A percentile compares a stretch with the other conserved stretches of the same genome.
Conservation (phyloP, 2,113 vertebrate species). For the Periophthalmus modestus region DNA sequence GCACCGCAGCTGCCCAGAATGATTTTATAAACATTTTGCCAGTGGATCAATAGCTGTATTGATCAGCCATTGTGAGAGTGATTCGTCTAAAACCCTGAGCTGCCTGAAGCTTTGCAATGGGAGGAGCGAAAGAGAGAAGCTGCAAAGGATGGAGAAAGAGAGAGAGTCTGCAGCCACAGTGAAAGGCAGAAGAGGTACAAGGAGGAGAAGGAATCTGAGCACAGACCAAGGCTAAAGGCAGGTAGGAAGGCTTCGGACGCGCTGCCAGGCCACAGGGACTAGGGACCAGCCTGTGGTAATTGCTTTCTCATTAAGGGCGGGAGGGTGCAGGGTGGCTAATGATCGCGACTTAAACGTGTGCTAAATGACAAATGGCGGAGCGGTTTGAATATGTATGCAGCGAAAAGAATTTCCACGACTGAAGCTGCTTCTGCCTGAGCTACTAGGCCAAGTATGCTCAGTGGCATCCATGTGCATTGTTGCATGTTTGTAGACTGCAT, state of each 20-base stretch:
- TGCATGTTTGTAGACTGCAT: conserved; percentile 53
- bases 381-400: conserved; percentile 45
- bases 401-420: conserved; percentile 50
- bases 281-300: conserved; percentile 71
- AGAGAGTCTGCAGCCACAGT: conserved; percentile 77
- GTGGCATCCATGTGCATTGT: conserved; percentile 43
- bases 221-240: conserved; percentile 73
- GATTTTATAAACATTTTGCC: conserved; percentile 88
- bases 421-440: conserved; percentile 47
- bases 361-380: conserved; percentile 69
- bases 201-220: conserved; percentile 72
- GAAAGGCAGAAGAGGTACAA: conserved; percentile 74
- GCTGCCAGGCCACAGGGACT: conserved; percentile 63
- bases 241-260: conserved; percentile 67
- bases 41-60: conserved; percentile 86
- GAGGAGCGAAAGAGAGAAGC: conserved; percentile 81
- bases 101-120: conserved; percentile 81
- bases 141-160: conserved; percentile 80
- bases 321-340: conserved; percentile 71
- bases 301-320: conserved; percentile 77
- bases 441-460: conserved; percentile 61
- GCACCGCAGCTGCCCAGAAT: conserved; percentile 77
- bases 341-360: conserved; percentile 68
- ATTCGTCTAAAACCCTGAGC: conserved; percentile 83
- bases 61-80: conserved; percentile 87